Evolutionary conservation across 1,140 invertebrate genomes (phyloP).

Genomic region (Laupala kohalensis): DNA sequence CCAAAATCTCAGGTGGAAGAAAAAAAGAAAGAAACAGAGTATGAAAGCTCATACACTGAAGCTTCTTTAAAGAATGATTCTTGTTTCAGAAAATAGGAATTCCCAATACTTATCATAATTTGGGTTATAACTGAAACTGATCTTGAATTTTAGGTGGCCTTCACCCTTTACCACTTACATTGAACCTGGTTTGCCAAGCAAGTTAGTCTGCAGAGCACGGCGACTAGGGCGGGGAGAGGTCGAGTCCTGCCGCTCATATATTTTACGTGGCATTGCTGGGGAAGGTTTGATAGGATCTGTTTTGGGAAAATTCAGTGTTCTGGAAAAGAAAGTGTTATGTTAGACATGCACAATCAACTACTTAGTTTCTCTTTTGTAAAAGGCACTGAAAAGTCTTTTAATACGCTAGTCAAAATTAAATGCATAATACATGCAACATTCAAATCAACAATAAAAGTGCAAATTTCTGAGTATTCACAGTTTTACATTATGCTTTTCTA

Average conservation of each 20-base stretch:
- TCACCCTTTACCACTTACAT: conserved; percentile 22
- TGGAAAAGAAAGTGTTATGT: not conserved
- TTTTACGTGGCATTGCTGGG: conserved; percentile 18
- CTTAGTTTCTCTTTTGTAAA: not conserved
- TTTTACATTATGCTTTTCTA: too few relatives aligned
- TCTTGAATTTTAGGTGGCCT: not conserved
- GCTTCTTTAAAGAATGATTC: not conserved
- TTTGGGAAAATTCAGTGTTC: not conserved
- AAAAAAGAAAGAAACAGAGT: too few relatives aligned
- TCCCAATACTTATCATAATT: not conserved
- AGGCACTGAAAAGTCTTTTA: not conserved
- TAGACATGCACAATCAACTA: not conserved
- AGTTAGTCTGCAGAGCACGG: conserved; percentile 19
- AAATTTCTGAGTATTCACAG: too few relatives aligned
- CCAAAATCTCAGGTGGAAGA: too few relatives aligned
- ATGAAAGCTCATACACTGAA: too few relatives aligned
- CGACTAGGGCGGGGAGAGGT: conserved; percentile 23
- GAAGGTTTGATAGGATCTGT: conserved; percentile 14
- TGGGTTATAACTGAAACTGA: not conserved
- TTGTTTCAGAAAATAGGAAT: not conserved
- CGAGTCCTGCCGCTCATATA: conserved; percentile 23
- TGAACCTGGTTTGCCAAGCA: conserved; percentile 22
- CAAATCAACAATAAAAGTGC: too few relatives aligned
- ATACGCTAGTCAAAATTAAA: not conserved
- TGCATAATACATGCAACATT: not conserved